A percentile compares a stretch with the other conserved stretches of the same genome.
These are phyloP conservation scores for Enteromius viviparus DNA, from an alignment of 2,797 vertebrate genomes.

Conservation along the genomic window DNA sequence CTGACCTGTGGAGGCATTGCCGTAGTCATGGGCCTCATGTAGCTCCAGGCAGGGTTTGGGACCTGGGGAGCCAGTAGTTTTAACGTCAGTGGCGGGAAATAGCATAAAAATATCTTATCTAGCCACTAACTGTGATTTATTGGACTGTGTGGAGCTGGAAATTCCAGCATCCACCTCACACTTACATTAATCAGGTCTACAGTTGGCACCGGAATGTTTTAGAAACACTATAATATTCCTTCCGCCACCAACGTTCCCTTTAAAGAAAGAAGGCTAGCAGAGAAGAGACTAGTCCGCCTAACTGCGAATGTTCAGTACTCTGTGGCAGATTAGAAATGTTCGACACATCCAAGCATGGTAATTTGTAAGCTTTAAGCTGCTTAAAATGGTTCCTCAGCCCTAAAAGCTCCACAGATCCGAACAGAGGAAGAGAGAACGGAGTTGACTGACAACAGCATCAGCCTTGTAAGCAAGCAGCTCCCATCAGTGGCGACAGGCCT, in stretches of 20 bases:
- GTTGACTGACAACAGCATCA: slow-evolving; percentile 45
- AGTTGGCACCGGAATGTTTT: slow-evolving; percentile 1
- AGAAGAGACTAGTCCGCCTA: slow-evolving; percentile 67
- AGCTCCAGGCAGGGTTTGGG: slow-evolving; percentile 50
- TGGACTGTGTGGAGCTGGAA: neutral
- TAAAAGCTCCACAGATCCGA: slow-evolving; percentile 58
- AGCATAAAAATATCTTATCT: neutral
- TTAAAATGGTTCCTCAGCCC: slow-evolving; percentile 75
- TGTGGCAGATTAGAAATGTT: slow-evolving; percentile 79
- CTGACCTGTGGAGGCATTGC: slow-evolving; percentile 53
- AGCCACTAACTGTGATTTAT: neutral
- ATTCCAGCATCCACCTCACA: neutral
- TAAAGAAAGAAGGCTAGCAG: slow-evolving; percentile 36
- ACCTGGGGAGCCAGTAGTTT: slow-evolving; percentile 50
- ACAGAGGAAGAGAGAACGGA: slow-evolving; percentile 46
- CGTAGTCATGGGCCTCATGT: slow-evolving; percentile 33
- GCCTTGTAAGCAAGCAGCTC: slow-evolving; percentile 24
- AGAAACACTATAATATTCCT: slow-evolving; percentile 4
- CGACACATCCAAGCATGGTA: slow-evolving; percentile 79
- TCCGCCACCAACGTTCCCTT: slow-evolving; percentile 36
- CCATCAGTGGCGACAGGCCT: slow-evolving; percentile 58
- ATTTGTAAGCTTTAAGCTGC: slow-evolving; percentile 80
- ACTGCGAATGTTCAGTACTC: slow-evolving; percentile 67
- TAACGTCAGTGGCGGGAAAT: slow-evolving; percentile 26
- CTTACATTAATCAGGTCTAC: neutral